Evolutionary conservation across 2,797 vertebrate species (phyloP).

Genomic region (Champsocephalus gunnari): DNA sequence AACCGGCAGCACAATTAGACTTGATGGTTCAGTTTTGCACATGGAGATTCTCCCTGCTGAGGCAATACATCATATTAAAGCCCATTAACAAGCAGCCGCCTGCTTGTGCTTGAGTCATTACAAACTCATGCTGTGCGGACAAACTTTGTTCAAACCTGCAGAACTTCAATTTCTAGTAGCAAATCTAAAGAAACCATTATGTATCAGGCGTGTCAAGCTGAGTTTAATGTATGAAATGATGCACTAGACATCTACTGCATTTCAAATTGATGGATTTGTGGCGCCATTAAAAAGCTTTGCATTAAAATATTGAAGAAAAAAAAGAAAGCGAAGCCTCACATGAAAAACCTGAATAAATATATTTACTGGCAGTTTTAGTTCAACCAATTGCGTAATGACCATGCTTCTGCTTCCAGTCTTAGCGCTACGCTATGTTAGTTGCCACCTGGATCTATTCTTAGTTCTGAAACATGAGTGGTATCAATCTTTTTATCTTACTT

Average conservation of each 20-base stretch:
- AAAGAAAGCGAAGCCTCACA: background rate
- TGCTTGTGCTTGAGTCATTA: conserved; percentile 30
- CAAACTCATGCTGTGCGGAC: conserved; percentile 35
- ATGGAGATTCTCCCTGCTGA: conserved; percentile 35
- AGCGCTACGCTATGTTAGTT: background rate
- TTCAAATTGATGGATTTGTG: conserved; percentile 1
- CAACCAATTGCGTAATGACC: too few relatives aligned
- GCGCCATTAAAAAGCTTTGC: too few relatives aligned
- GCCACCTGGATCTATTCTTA: too few relatives aligned
- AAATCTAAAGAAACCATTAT: conserved; percentile 7
- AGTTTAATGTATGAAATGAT: conserved; percentile 2
- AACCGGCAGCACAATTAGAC: conserved; percentile 38
- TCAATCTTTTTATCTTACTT: background rate
- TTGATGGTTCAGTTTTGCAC: conserved; percentile 20
- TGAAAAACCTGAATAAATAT: background rate
- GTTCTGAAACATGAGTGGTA: background rate
- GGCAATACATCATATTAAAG: conserved; percentile 32
- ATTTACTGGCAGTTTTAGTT: background rate
- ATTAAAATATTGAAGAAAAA: background rate
- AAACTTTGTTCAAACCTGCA: conserved; percentile 30
- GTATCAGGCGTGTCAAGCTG: background rate
- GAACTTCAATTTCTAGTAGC: conserved; percentile 1
- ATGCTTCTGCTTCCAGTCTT: background rate
- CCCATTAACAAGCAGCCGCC: conserved; percentile 35
- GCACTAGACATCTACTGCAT: background rate